Conservation (phyloP, 2,888 invertebrate genomes). For the Lobophora halterata region DNA sequence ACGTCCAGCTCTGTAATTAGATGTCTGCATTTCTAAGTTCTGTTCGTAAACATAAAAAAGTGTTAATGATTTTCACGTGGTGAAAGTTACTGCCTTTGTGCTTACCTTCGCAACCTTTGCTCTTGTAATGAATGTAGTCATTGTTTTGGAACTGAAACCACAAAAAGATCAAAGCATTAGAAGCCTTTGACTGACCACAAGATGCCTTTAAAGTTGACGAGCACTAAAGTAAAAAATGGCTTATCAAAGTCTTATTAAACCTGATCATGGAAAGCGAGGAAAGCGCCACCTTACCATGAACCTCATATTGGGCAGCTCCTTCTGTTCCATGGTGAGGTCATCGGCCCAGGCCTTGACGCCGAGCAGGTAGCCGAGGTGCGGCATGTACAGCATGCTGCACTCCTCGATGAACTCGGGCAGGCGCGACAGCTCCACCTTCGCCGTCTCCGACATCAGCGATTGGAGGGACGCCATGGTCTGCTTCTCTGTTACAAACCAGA, state of each 20-base stretch:
- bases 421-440: conserved; percentile 84
- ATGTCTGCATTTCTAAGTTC: background rate
- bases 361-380: conserved; percentile 89
- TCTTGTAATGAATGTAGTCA: conserved; percentile 86
- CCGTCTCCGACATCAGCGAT: conserved; percentile 86
- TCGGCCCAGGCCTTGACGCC: conserved; percentile 85
- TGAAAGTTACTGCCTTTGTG: too few species aligned
- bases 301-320: conserved; percentile 83
- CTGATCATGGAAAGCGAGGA: too few species aligned
- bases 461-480: conserved; percentile 85
- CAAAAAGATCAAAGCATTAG: background rate
- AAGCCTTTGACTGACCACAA: too few species aligned
- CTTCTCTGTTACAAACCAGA: conserved; percentile 83
- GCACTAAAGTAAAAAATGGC: too few species aligned
- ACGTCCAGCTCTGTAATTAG: conserved; percentile 83
- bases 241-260: too few species aligned
- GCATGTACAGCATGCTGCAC: conserved; percentile 86
- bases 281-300: conserved; percentile 88
- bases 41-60: too few species aligned
- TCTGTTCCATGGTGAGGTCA: conserved; percentile 76
- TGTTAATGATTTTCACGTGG: too few species aligned
- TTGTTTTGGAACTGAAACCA: conserved; percentile 82
- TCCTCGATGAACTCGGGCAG: conserved; percentile 84
- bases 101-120: conserved; percentile 82
- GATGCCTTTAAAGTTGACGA: too few species aligned